phyloP scores from a whole-genome alignment of 2,797 vertebrate genomes.

The Pyrocephalus nanus region DNA sequence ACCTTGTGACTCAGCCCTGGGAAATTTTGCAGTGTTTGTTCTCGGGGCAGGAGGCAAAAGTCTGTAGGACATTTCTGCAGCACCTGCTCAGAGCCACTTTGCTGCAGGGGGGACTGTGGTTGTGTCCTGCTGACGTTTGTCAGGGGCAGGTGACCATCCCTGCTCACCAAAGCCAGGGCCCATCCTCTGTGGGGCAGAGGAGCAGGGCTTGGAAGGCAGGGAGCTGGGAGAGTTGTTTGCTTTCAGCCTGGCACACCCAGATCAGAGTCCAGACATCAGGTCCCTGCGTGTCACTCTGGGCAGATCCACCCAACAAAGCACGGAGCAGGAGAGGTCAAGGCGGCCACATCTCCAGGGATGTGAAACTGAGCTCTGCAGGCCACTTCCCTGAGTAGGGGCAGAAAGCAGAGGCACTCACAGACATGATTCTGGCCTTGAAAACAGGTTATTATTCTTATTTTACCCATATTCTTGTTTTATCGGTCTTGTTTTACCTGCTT shows the following conservation, averaged over 20 bases:
- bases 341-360: neutral
- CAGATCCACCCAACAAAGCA: neutral
- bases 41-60: neutral
- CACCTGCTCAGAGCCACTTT: neutral
- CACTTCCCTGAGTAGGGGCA: neutral
- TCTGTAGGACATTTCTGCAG: neutral
- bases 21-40: neutral
- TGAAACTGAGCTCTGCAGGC: neutral
- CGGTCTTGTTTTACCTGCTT: neutral
- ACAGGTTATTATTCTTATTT: neutral
- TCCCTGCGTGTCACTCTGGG: accelerated
- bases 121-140: neutral
- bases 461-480: neutral
- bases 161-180: neutral
- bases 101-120: neutral
- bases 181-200: neutral
- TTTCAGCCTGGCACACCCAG: neutral
- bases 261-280: conserved; percentile 19
- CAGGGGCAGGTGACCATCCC: neutral
- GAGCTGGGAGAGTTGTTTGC: neutral
- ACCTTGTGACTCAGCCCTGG: neutral
- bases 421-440: neutral
- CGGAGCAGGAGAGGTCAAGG: accelerated
- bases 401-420: neutral
- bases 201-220: neutral